Base-by-base conservation (phyloP, 2,888 invertebrate genomes). In the Mamestra brassicae region DNA sequence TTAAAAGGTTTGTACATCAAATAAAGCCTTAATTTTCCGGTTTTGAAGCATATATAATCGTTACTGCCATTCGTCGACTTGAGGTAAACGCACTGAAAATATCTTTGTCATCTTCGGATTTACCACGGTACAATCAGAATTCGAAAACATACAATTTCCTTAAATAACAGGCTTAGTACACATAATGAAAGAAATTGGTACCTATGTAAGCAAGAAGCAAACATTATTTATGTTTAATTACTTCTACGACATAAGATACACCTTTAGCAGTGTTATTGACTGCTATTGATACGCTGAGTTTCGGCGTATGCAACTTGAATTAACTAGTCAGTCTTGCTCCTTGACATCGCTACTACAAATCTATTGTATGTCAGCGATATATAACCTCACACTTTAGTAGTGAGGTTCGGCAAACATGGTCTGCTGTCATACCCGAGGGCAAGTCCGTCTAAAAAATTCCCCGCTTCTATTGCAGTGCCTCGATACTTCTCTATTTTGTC, bases 1-100 rank as follows among this genome's bases (percentile, higher is more conserved):
- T 26, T 6, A 55, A 26, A 7, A n/a, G 17, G 13, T 52, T 52
- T 52, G n/a, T 52, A 7, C 17, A 52, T 13, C 17, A 52, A 52
- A 54, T n/a, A 54, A 55, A 55, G 54, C 8, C 26, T 10, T 26
- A 10, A 55, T 11, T 26, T 55, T 50, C 50, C 4, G 15, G 50
- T 26, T 15, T 7, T 54, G 17, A 54, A n/a, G 38, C 8, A 10
- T 8, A 47, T 50, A 15, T 26, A 45, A 1, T 45, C n/a, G 34
- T 47, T 61, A 8, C 15, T 45, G 34, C 17, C 47, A 42, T 61
- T 67, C 60, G 45, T 50, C 3, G 7, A n/a, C 5, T 45, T 57
- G 36, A 58, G 52, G 62, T 58, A 47, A 63, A 68, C 26, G 42
- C 4, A 57, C 52, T 71, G 36, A 77, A 61, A 55, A 61, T 50